These are phyloP conservation scores for Athalia circularis DNA, from an alignment of 2,888 invertebrate species.

Conservation along the genomic window DNA sequence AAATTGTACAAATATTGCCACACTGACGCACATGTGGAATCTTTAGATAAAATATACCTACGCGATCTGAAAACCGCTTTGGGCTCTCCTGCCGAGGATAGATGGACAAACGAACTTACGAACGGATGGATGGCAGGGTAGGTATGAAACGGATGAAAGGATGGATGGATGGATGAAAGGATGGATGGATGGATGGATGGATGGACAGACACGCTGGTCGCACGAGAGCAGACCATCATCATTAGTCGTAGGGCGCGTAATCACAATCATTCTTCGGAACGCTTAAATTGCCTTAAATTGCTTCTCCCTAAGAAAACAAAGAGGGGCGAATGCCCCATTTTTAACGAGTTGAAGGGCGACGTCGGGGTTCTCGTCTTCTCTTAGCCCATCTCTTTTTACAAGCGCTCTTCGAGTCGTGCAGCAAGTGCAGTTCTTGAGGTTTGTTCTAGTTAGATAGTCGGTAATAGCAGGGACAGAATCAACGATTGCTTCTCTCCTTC, in stretches of 20 bases:
- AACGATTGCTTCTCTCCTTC: background rate
- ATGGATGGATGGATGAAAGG: conserved; percentile 29
- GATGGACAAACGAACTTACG: conserved; percentile 21
- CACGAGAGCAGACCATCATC: conserved; percentile 57
- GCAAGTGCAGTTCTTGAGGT: background rate
- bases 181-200: conserved; percentile 27
- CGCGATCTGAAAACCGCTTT: conserved; percentile 13
- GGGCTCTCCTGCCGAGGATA: conserved; percentile 17
- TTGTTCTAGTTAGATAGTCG: conserved; percentile 16
- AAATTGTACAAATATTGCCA: too few relatives aligned
- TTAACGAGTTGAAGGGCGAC: conserved; percentile 39
- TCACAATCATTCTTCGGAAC: conserved; percentile 63
- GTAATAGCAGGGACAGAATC: conserved; percentile 34
- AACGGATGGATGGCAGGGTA: conserved; percentile 17
- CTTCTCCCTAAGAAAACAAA: conserved; percentile 58
- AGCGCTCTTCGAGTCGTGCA: background rate
- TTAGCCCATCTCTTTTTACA: conserved; percentile 22
- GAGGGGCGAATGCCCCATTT: conserved; percentile 46
- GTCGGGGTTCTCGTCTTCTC: conserved; percentile 25
- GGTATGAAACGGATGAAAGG: conserved; percentile 6
- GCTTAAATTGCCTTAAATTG: conserved; percentile 64
- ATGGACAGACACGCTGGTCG: conserved; percentile 36
- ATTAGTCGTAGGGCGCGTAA: conserved; percentile 61
- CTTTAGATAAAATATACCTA: background rate
- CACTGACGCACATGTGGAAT: background rate